Base-by-base conservation (phyloP, 2,113 vertebrate genomes). In the Grantiella picta region DNA sequence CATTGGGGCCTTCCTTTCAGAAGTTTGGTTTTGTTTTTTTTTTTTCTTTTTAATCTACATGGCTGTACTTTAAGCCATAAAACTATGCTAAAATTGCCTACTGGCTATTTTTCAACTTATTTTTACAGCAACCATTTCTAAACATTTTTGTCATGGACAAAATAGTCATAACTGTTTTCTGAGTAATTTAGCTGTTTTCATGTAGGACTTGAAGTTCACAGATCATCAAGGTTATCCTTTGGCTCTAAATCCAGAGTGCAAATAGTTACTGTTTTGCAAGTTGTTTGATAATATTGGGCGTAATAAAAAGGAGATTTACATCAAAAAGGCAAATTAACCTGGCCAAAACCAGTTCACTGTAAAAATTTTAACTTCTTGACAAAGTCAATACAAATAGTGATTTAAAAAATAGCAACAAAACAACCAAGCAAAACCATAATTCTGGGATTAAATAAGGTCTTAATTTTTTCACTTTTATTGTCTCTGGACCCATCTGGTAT, bases 301-400 rank as follows among this genome's bases (percentile, higher is more conserved):
- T 72, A 94, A 96, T 76, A 50, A 63, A 92, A 68, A 72, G 13
- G 38, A 92, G 81, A 66, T 96, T 95, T 96, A 15, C 66, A 92
- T 92, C 69, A 82, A 45, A 83, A 97, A 95, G 68, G 83, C 27
- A 97, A 96, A 96, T 94, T 86, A 92, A 92, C 89, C 72, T 95
- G 64, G 31, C 9, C 31, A 94, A 87, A 28, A 47, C 17, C 36
- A 45, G 6, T 15, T 54, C 16, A 31, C 3, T 24, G 9, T 10
- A 44, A 63, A 91, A 86, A 89, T 92, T 38, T 91, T 72, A 69
- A 78, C 65, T 92, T 96, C 63, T 52, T 75, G 71, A 81, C 77
- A 82, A 91, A 97, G 81, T 82, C 78, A 92, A 60, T 96, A 45
- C 77, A 95, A 75, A 56, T 78, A 5, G 44, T 81, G 71, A 36